Evolutionary conservation across 2,888 invertebrate genomes (phyloP), one percentile per base, ranked within the genome.

Genomic region (Drosophila ezoana): DNA sequence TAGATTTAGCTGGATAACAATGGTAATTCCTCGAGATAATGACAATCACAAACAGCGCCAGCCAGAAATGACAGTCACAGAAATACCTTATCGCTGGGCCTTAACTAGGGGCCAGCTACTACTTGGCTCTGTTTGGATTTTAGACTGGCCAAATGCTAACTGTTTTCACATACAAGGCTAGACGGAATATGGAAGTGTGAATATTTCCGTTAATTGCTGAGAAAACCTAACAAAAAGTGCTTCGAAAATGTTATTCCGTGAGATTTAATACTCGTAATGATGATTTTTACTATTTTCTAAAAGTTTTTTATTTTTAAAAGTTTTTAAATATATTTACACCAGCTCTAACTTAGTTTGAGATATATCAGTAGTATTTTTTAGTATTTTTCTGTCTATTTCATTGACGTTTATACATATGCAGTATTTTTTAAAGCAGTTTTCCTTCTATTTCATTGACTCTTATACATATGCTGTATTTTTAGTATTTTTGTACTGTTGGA

Each of bases 11-110:
- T 58, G 82, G 85, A 82, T 84, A 87, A 78, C 77, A 79, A 78
- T 74, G 82, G 81, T 83, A 84, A 81, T 87, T 84, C 82, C 83
- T 77, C 52, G 77, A 51, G 85, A 87, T 84, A 83, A 87, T 83
- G 67, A 64, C 61, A 79, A 70, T 57, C 66, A 81, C 75, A 81
- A 81, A 84, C 74, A 70, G 14, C 51, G 49, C 28, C 20, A 53
- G 32, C 14, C 18, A 35, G 16, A 23, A 13, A 48, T 28, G 28
- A 28, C 28, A 28, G 28, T 8, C 6, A 0, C 2, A 28, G 8
- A 28, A 8, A 28, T 11, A 33, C n/a, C 41, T 52, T 43, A 59
- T 51, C 40, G 18, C 10, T 38, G n/a, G n/a, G 23, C n/a, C 14
- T 5, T 16, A 16, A 14, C 13, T 38, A 3, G 40, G 20, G 37